phyloP scores from a whole-genome alignment of 2,113 vertebrate species.

The Poecilia latipinna region DNA sequence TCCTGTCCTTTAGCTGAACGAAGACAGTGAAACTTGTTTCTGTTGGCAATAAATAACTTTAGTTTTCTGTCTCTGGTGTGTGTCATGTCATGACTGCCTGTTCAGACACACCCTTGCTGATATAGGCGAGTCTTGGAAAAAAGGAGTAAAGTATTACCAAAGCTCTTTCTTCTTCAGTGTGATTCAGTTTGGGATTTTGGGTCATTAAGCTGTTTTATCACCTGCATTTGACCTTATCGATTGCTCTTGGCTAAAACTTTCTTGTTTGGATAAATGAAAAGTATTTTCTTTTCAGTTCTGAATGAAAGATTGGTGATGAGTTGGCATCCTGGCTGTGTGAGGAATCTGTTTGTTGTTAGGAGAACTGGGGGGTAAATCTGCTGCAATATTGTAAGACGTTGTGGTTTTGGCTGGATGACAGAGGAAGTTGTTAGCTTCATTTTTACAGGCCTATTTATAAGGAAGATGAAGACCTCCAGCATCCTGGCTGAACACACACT shows the following conservation, averaged over 20 bases:
- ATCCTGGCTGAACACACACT: slow-evolving; percentile 39
- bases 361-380: slow-evolving; percentile 19
- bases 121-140: background rate
- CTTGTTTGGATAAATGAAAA: background rate
- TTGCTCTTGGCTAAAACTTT: background rate
- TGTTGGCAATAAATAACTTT: background rate
- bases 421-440: slow-evolving; percentile 50
- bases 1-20: background rate
- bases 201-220: background rate
- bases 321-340: slow-evolving; percentile 31
- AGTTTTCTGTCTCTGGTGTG: background rate
- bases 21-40: background rate
- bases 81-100: background rate
- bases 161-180: background rate
- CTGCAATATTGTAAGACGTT: slow-evolving; percentile 33
- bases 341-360: slow-evolving; percentile 16
- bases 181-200: background rate
- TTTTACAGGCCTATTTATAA: slow-evolving; percentile 65
- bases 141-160: background rate
- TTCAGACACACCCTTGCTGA: background rate
- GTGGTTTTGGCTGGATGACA: slow-evolving; percentile 44
- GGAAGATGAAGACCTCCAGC: slow-evolving; percentile 42
- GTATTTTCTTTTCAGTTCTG: background rate
- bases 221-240: background rate
- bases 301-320: background rate